These are phyloP conservation scores for Dicyrtomina minuta DNA, from an alignment of 2,888 invertebrate species.

Conservation along the genomic window DNA sequence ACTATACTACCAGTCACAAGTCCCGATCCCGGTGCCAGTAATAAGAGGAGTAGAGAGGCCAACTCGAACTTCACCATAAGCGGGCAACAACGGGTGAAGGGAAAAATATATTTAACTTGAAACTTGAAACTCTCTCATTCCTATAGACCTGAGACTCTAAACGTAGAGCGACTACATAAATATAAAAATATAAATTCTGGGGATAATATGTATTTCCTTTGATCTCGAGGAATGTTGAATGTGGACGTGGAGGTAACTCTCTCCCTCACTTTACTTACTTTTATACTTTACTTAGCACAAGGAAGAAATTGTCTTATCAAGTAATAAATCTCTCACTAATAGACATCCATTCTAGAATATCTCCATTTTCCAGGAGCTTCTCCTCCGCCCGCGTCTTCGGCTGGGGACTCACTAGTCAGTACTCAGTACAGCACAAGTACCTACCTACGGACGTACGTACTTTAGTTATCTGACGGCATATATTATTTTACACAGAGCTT, in stretches of 20 bases:
- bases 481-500: too few relatives aligned
- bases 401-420: too few relatives aligned
- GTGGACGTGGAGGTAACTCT: slow-evolving; percentile 1
- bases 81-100: too few relatives aligned
- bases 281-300: neutral
- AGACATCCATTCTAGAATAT: slow-evolving; percentile 9
- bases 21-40: too few relatives aligned
- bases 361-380: neutral
- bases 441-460: too few relatives aligned
- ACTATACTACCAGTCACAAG: too few relatives aligned
- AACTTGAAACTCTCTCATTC: neutral
- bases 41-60: neutral
- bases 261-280: slow-evolving; percentile 1
- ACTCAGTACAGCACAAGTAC: too few relatives aligned
- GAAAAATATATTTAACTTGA: neutral
- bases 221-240: too few relatives aligned
- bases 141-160: neutral
- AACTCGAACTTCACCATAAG: neutral
- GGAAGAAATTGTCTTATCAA: slow-evolving; percentile 25
- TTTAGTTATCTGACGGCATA: too few relatives aligned
- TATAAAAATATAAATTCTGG: too few relatives aligned
- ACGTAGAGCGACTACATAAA: neutral
- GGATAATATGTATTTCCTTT: too few relatives aligned
- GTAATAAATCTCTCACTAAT: slow-evolving; percentile 24
- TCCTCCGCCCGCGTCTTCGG: neutral